These are phyloP conservation scores for Carduelis carduelis DNA, from an alignment of 2,797 vertebrate genomes.

Conservation along the genomic window DNA sequence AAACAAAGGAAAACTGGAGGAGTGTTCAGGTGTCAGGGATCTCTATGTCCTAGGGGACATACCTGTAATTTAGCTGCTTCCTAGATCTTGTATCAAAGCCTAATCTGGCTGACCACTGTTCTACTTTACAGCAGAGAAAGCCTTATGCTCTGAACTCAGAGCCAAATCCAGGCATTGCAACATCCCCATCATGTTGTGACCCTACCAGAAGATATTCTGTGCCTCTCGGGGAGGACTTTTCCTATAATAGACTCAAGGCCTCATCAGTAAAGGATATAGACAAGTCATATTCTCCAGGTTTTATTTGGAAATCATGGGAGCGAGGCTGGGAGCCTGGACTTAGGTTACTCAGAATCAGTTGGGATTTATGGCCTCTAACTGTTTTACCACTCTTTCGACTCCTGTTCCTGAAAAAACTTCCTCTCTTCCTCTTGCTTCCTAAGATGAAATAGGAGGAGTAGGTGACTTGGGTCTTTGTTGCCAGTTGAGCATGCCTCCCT, in stretches of 20 bases:
- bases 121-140: neutral
- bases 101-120: neutral
- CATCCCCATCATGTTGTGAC: fast-evolving
- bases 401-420: neutral
- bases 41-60: fast-evolving
- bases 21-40: neutral
- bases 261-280: neutral
- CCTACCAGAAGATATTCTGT: neutral
- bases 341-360: neutral
- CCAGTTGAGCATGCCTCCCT: neutral
- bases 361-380: neutral
- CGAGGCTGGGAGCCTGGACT: neutral
- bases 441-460: neutral
- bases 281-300: neutral
- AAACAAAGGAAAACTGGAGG: neutral
- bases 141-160: neutral
- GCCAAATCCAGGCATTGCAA: neutral
- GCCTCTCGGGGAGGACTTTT: neutral
- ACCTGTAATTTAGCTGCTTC: neutral
- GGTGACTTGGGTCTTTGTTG: neutral
- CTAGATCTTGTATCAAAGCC: neutral
- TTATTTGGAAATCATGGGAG: neutral
- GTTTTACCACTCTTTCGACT: neutral
- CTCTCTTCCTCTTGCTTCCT: neutral
- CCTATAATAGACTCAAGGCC: neutral